Base-by-base conservation (phyloP, 2,797 vertebrate species). In the Numenius phaeopus region DNA sequence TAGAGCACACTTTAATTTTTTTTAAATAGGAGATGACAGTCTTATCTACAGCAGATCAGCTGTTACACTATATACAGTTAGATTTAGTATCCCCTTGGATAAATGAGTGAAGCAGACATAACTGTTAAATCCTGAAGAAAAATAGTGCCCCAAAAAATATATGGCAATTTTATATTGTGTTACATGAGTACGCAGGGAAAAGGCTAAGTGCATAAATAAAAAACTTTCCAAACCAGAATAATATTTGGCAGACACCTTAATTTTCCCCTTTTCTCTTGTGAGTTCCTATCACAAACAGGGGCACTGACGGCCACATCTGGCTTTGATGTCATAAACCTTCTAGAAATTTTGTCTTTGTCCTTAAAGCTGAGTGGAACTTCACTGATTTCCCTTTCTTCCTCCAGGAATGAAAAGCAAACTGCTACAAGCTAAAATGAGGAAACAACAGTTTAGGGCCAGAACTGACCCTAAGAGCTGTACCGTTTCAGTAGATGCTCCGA, bases 101-200 rank as follows among this genome's bases (percentile, higher is more conserved):
- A 83, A 67, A 14, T 2, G 0, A 47, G 26, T 70, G 10, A 65
- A 50, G 58, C 0, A 71, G 32, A 61, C 3, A 0, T 14, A 78
- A 64, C 19, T 71, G 10, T 54, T 70, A 66, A 94, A 75, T 2
- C 18, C 9, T 32, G 13, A 70, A 78, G 21, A 34, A 67, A 82
- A 75, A 11, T 3, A 83, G 73, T 6, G 4, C 4, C 2, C 3
- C 37, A 39, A 57, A 77, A 66, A 23, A 7, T 3, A 1, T 8
- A 37, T 42, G 11, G 47, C 24, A 66, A 32, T 55, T 81, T 39
- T 23, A 70, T 4, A 6, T 32, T 55, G 6, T 22, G 4, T 37
- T 57, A 67, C 57, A 76, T 24, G 5, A 76, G 10, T 9, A 44
- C 0, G 1, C 0, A 0, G 9, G 23, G 9, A 29, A 30, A 9